A percentile compares a stretch with the other conserved stretches of the same genome.
phyloP scores from a whole-genome alignment of 2,113 vertebrate genomes.

The Platycercus adscitus region DNA sequence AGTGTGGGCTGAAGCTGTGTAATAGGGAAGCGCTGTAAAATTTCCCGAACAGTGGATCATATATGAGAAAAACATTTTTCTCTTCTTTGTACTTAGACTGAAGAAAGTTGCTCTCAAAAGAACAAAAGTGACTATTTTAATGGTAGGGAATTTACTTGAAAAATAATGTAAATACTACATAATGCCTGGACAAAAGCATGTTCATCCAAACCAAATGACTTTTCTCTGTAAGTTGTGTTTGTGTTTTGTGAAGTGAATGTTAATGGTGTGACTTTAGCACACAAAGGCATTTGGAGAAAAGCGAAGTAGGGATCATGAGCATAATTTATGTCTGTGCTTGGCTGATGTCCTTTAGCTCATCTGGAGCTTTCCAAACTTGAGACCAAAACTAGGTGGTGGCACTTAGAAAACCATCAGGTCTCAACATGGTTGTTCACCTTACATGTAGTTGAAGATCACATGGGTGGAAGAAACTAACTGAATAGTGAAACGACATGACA shows the following conservation, averaged over 20 bases:
- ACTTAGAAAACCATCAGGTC: not conserved
- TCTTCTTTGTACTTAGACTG: not conserved
- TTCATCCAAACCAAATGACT: not conserved
- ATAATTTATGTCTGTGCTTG: not conserved
- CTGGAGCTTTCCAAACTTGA: not conserved
- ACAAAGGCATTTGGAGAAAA: not conserved
- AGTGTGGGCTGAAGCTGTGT: not conserved
- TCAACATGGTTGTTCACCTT: not conserved
- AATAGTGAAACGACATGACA: not conserved
- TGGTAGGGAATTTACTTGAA: not conserved
- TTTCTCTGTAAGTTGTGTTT: not conserved
- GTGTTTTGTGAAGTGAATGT: not conserved
- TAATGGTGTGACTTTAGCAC: not conserved
- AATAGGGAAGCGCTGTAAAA: slow-evolving; percentile 22
- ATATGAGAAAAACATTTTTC: not conserved
- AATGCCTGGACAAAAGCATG: not conserved
- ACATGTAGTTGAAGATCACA: not conserved
- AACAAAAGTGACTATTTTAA: not conserved
- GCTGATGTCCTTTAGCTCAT: not conserved
- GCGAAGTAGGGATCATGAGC: not conserved
- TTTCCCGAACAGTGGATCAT: not conserved
- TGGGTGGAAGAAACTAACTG: not conserved
- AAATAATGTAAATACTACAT: not conserved
- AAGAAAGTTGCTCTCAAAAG: slow-evolving; percentile 10
- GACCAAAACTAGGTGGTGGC: not conserved